Evolutionary conservation across 1,140 invertebrate species (phyloP), one percentile per base, ranked within the genome.

Genomic region (Triops longicaudatus): DNA sequence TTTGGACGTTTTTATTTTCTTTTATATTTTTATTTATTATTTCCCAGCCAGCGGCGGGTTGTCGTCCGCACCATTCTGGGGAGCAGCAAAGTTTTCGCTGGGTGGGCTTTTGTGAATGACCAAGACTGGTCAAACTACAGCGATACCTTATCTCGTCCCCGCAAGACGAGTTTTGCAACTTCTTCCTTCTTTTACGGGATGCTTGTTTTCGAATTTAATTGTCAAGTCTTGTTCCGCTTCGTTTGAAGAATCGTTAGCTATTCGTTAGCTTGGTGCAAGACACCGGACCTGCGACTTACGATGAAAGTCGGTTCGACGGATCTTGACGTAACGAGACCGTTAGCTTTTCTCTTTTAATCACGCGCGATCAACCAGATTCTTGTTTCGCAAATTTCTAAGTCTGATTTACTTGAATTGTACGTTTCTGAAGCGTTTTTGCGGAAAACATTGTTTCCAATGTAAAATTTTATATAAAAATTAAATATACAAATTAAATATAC

Each of bases 71-170:
- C 31, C 31, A 37, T 37, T 37, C 31, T 37, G 31, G 31, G 31
- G 31, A 37, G 31, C 31, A 37, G 31, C 50, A 14, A 63, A 63
- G 22, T n/a, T 17, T 63, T 63, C 17, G 50, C 22, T 63, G 50
- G 50, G 50, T 63, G 50, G 50, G 50, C 50, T 63, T 63, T 37
- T 63, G 22, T 63, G 50, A 63, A 63, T 63, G 50, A 63, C 50
- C 50, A 63, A 63, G 50, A 63, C 50, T 63, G 50, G 50, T 22
- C 14, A 63, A 63, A 22, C 50, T 9, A 63, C 50, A 63, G 50
- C 50, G 50, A 63, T 63, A 14, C 50, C 17, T 63, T 14, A 63
- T 63, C 50, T 63, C 50, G 50, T 63, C 14, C 50, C 50, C n/a
- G 14, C 50, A 17, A 63, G 22, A 63, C 50, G 17, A 22, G 50